Conservation (phyloP, 2,888 invertebrate species). For the Cephalotes varians region DNA sequence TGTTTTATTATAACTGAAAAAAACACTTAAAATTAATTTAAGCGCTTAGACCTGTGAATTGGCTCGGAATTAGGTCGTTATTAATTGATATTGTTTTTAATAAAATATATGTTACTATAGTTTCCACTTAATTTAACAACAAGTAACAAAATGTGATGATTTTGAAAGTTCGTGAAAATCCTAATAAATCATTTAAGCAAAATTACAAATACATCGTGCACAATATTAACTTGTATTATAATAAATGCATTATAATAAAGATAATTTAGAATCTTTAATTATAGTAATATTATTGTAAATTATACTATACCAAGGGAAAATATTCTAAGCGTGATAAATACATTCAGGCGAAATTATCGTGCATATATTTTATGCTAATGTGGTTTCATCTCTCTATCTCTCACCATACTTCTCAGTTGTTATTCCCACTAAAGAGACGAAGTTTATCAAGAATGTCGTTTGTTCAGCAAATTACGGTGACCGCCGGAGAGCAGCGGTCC, state of each 20-base stretch:
- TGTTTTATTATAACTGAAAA: no score
- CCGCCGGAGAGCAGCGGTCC: background rate
- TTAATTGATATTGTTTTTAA: no score
- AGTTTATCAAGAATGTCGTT: constrained; percentile 31
- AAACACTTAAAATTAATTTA: no score
- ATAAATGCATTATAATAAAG: background rate
- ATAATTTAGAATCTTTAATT: constrained; percentile 44
- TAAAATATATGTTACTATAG: background rate
- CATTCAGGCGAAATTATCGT: constrained; percentile 9
- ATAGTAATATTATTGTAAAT: constrained; percentile 23
- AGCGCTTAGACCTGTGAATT: no score
- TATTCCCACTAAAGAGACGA: constrained; percentile 9
- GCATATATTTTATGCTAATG: constrained; percentile 18
- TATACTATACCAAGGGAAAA: constrained; percentile 11
- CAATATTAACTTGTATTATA: constrained; percentile 14
- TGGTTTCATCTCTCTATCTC: no score
- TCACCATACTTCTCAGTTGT: background rate
- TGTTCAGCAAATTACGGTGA: constrained; percentile 22
- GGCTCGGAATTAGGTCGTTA: no score
- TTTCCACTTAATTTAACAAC: constrained; percentile 25
- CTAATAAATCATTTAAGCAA: constrained; percentile 20
- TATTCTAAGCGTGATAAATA: constrained; percentile 24
- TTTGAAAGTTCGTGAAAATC: background rate
- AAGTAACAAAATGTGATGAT: background rate
- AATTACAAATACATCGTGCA: background rate